These are phyloP conservation scores for Argyra leucocephala DNA, from an alignment of 2,888 invertebrate species.

Conservation along the genomic window DNA sequence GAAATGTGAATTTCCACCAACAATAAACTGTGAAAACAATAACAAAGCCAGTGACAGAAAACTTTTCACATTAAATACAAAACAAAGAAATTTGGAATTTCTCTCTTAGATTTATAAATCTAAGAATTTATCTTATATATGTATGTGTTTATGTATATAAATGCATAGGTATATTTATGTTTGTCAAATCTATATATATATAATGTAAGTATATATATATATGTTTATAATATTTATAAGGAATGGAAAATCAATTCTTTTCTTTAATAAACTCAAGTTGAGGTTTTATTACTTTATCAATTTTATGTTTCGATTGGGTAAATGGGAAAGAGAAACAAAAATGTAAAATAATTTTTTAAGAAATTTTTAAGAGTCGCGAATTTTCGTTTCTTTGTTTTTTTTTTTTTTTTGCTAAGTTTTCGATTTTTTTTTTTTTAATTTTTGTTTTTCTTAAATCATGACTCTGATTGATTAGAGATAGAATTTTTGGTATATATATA, in stretches of 20 bases:
- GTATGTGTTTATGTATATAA: no score
- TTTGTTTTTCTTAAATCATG: background rate
- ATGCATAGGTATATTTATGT: no score
- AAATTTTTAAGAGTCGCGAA: background rate
- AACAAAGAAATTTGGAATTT: background rate
- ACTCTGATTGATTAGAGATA: background rate
- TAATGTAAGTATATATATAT: no score
- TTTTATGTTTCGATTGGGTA: background rate
- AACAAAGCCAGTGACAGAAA: background rate
- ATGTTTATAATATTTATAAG: no score
- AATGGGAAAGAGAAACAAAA: background rate
- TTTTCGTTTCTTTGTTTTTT: background rate
- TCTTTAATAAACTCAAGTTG: background rate
- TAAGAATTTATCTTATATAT: background rate
- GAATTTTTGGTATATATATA: background rate
- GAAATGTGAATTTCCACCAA: background rate
- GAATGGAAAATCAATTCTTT: background rate
- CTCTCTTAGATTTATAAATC: background rate
- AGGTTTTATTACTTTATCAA: background rate
- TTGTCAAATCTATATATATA: no score
- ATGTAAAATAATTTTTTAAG: background rate
- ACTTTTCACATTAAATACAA: constrained; percentile 1
- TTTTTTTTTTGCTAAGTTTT: background rate
- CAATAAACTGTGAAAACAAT: constrained; percentile 3
- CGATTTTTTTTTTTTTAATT: background rate